Base-by-base conservation (phyloP, 2,888 invertebrate species). In the Chrysolina haemoptera region DNA sequence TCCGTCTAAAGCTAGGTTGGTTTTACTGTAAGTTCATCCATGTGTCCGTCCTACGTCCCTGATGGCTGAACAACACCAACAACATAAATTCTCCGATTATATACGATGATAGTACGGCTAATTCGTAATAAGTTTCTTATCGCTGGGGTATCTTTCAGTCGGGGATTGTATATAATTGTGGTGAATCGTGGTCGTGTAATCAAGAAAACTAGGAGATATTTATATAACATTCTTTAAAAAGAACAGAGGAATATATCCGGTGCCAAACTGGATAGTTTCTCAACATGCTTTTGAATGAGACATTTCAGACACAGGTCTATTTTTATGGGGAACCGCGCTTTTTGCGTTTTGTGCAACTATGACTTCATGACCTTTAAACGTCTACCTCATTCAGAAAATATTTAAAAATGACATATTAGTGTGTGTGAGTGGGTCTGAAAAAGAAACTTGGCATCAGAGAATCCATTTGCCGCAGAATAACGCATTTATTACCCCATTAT, bases 91-190 rank as follows among this genome's bases (percentile, higher is more conserved):
- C 59, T n/a, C 55, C 70, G 16, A 55, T 70, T 35, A 6, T 55
- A 53, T 55, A 50, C 53, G 71, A 65, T 55, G 71, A 65, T 55
- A 71, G 55, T 43, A 22, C 27, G 43, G 46, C 53, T 71, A 71
- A 65, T 71, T 71, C 55, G 62, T 71, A 71, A 65, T 71, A 66
- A 55, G 65, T 59, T 43, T 66, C 71, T 71, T 71, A 71, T 71
- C 66, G 64, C 71, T n/a, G n/a, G 43, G 43, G 43, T 59, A 68
- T 68, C 68, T 68, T 18, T 18, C 9, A 16, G 18, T 68, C 16
- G 27, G 22, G 22, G 27, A 68, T 62, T 22, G 46, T 20, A n/a
- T n/a, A n/a, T n/a, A 59, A 43, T 68, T 20, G 43, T 43, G 62
- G 68, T 59, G 43, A 68, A 68, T 68, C 43, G 62, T 68, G 62